A percentile compares a stretch with the other conserved stretches of the same genome.
Conservation (phyloP, 2,888 invertebrate species). For the Phyllotreta striolata region DNA sequence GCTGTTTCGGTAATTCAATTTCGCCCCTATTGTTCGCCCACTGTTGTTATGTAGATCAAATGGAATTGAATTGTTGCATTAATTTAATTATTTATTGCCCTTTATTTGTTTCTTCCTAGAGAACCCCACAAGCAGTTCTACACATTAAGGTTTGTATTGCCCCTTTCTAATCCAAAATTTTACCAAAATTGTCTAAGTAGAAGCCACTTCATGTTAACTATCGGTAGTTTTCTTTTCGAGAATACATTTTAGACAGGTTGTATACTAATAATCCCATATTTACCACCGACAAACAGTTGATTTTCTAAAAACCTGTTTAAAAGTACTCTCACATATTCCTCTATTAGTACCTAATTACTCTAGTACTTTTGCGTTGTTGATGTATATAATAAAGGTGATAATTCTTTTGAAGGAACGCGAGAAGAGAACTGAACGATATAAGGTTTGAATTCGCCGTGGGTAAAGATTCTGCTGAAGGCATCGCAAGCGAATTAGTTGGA, state of each 20-base stretch:
- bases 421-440: slow-evolving; percentile 94
- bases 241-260: background rate
- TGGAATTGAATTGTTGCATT: slow-evolving; percentile 7
- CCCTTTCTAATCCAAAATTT: slow-evolving; percentile 12
- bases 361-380: slow-evolving; percentile 35
- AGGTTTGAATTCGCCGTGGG: slow-evolving; percentile 95
- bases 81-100: slow-evolving; percentile 18
- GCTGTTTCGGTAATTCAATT: too few relatives aligned
- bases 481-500: slow-evolving; percentile 91
- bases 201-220: background rate
- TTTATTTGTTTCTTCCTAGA: slow-evolving; percentile 42
- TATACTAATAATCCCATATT: too few relatives aligned
- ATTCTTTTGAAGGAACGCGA: slow-evolving; percentile 74
- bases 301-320: too few relatives aligned
- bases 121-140: slow-evolving; percentile 48
- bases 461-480: slow-evolving; percentile 90
- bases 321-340: too few relatives aligned
- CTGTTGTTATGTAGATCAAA: too few relatives aligned
- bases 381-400: background rate
- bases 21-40: too few relatives aligned
- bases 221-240: background rate
- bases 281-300: too few relatives aligned
- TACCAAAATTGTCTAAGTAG: background rate
- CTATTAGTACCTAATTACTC: background rate
- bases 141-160: slow-evolving; percentile 46